Percentiles rank a stretch among this genome's conserved stretches.
phyloP scores from a whole-genome alignment of 2,797 vertebrate genomes.

The Clarias pachynema region DNA sequence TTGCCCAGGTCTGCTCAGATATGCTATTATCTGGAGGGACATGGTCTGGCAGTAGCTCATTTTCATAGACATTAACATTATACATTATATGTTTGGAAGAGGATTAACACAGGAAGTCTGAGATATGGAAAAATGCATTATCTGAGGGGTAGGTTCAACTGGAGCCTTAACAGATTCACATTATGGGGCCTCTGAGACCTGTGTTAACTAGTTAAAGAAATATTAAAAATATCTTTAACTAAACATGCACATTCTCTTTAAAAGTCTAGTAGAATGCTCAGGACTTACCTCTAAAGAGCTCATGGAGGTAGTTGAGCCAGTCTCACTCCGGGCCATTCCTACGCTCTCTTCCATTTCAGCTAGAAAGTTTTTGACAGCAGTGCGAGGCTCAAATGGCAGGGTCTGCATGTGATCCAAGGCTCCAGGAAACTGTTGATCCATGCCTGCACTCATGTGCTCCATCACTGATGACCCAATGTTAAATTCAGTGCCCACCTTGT shows the following conservation, averaged over 20 bases:
- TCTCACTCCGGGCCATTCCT: conserved; percentile 94
- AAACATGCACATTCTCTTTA: not conserved
- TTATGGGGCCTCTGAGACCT: too few relatives aligned
- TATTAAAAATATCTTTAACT: too few relatives aligned
- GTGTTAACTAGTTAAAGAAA: too few relatives aligned
- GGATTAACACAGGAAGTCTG: too few relatives aligned
- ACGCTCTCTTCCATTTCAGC: conserved; percentile 94
- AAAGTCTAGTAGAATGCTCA: not conserved
- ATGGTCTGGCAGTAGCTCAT: too few relatives aligned
- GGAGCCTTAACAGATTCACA: too few relatives aligned
- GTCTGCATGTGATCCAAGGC: conserved; percentile 91
- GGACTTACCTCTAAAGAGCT: conserved; percentile 95
- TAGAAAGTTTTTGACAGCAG: conserved; percentile 98
- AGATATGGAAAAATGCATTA: too few relatives aligned
- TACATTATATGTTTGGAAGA: too few relatives aligned
- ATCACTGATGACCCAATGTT: conserved; percentile 88
- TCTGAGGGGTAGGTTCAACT: too few relatives aligned
- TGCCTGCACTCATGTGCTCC: conserved; percentile 94
- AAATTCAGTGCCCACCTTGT: conserved; percentile 95
- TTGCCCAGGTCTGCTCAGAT: too few relatives aligned
- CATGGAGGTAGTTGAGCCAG: conserved; percentile 98
- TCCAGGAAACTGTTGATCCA: conserved; percentile 89
- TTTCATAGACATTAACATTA: too few relatives aligned
- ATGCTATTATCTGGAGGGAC: too few relatives aligned
- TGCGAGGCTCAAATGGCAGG: conserved; percentile 95